Evolutionary conservation across 37 sponge, comb jelly and placozoan species (phyloP), one percentile per base, ranked within the genome.

Genomic region (Axinella damicornis): DNA sequence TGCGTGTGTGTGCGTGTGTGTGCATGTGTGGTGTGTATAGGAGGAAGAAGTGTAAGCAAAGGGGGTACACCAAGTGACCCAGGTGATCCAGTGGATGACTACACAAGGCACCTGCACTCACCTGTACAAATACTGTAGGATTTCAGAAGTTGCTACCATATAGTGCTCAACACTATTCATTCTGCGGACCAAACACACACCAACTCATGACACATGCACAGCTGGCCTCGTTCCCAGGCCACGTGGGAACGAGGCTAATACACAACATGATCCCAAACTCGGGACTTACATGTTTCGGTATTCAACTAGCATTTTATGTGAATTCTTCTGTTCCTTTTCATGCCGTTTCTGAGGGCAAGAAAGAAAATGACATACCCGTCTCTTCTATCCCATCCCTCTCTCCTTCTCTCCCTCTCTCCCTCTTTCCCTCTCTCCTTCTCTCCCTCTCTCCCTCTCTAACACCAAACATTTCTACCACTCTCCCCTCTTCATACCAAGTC

Each of bases 121-220:
- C 83, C 53, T 82, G 30, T 82, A 38, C 18, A 82, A 38, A 58
- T 72, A 82, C 0, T 82, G 73, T 32, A 82, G 34, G 1, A 70
- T 19, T 16, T 82, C 56, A 34, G 62, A 9, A 15, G 32, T 52
- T 16, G 4, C 16, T 24, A 39, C 17, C 16, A 82, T 62, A 37
- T n/a, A 57, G 14, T 6, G 16, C 21, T 82, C 83, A 4, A 32
- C 73, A 71, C 34, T 82, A 22, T 24, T 32, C 12, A 82, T 70
- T 39, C 83, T 82, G 53, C 52, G 60, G 62, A 25, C 4, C 62
- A 61, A 46, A 46, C 9, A 46, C 46, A 46, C 46, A 46, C 9
- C 6, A 12, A 12, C 9, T 46, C 46, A 46, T 9, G 6, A 46
- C 9, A 46, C 46, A 12, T 46, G 9, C 46, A 46, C n/a, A n/a